phyloP scores from a whole-genome alignment of 2,113 vertebrate genomes.

The Telmatochromis sp. region DNA sequence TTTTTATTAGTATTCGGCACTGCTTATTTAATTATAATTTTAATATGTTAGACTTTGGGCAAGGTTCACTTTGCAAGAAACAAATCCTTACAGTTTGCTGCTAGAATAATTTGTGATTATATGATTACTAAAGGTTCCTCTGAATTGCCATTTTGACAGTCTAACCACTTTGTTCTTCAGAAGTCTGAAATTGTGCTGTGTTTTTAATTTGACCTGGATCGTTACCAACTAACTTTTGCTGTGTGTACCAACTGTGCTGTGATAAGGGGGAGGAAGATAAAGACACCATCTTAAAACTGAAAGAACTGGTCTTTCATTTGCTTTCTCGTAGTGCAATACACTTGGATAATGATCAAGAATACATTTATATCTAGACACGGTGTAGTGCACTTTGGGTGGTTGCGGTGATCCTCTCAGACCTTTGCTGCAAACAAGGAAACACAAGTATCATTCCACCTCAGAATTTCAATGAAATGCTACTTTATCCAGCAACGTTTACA shows the following conservation, averaged over 20 bases:
- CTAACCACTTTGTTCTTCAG: background rate
- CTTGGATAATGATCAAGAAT: background rate
- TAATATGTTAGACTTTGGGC: background rate
- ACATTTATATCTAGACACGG: background rate
- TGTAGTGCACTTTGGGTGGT: background rate
- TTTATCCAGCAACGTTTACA: background rate
- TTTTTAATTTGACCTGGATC: background rate
- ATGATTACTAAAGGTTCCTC: background rate
- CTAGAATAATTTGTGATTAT: background rate
- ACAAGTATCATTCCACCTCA: background rate
- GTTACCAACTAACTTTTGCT: background rate
- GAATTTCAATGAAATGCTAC: background rate
- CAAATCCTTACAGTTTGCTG: background rate
- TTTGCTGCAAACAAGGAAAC: background rate
- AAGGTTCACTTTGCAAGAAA: background rate
- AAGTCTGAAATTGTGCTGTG: background rate
- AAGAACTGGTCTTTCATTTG: background rate
- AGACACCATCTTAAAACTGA: background rate
- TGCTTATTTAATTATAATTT: background rate
- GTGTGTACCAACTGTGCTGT: background rate
- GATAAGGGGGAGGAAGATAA: background rate
- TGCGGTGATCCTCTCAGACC: background rate
- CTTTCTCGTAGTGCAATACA: background rate
- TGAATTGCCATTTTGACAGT: background rate
- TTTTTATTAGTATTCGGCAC: background rate